Evolutionary conservation across 2,888 invertebrate genomes (phyloP), one percentile per base, ranked within the genome.

Genomic region (Drosophila borborema): DNA sequence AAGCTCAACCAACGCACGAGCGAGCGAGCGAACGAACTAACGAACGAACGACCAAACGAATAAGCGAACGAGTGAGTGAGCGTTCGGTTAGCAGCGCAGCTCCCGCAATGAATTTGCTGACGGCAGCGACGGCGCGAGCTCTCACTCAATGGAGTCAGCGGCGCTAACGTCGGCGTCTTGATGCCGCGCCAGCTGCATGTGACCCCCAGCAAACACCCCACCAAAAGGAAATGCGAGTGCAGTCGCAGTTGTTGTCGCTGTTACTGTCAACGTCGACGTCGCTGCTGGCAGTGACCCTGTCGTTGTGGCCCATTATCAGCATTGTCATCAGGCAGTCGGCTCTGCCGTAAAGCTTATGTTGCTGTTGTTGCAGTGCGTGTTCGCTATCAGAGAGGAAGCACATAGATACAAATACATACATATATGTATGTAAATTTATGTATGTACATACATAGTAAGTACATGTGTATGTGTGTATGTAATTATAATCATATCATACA

Each of bases 401-500:
- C 5, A 20, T 12, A 40, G 3, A n/a, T 3, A 20, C 2, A 38
- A 16, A 38, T 0, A 38, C 4, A 20, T 36, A 38, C 6, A 20
- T 7, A n/a, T 2, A 20, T 10, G 28, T 20, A 20, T 20, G 10
- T 23, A 23, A 23, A 40, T 3, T 14, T 8, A 20, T 36, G 14
- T 16, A 53, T 45, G 10, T 18, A 45, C 23, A 20, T 20, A 20
- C 20, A 20, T 20, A 20, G 20, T 20, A 20, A 20, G 20, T 20
- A 20, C 20, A 20, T 20, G 20, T 18, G 4, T 36, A 36, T 36
- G 14, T 34, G 34, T 12, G 4, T n/a, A 1, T 23, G 54, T 89
- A 86, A 89, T 82, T 84, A 88, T 89, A 74, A 89, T 89, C 74
- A 83, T 81, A 83, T 89, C 81, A 69, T 70, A 72, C 69, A 79